Base-by-base conservation (phyloP, 92 coral and sea anemone species). In the Zoanthus sansibaricus region DNA sequence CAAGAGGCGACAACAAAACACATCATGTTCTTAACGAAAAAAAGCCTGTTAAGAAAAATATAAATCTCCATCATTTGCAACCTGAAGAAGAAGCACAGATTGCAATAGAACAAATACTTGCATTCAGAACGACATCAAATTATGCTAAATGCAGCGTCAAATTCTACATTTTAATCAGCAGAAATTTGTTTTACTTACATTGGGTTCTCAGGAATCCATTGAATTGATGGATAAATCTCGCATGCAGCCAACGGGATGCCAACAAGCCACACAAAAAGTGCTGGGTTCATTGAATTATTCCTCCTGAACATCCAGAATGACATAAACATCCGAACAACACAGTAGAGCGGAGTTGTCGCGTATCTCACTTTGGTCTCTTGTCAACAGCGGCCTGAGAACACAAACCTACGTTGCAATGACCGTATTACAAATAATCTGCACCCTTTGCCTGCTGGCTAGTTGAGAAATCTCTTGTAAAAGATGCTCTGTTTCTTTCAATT, bases 191-290 rank as follows among this genome's bases (percentile, higher is more conserved):
- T 18, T 80, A 80, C 85, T 80, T 66, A 80, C 85, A 47, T 15
- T 1, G 85, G 85, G 66, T 80, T 80, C 85, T 64, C 59, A n/a
- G 85, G 85, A 80, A 80, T 80, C 85, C 85, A 80, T 48, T 80
- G 85, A 11, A 80, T 66, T 18, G 85, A 80, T 64, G 85, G 85
- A 45, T 80, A 80, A 15, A 80, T 59, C 46, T 46, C 85, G 70
- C 85, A 80, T 11, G 30, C 75, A 16, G 61, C 85, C 75, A 66
- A 42, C 51, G 48, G 75, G 6, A 66, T 33, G 20, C 85, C 59
- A 67, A 14, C 58, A 20, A 80, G 42, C 85, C 85, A 80, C 10
- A 80, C 44, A 10, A 62, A 0, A 61, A 80, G 45, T 31, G 21
- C 32, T 80, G 66, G 10, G 30, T 80, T 31, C 85, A 80, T 80